Conservation (phyloP, 2,797 vertebrate genomes). For the Novumbra hubbsi region DNA sequence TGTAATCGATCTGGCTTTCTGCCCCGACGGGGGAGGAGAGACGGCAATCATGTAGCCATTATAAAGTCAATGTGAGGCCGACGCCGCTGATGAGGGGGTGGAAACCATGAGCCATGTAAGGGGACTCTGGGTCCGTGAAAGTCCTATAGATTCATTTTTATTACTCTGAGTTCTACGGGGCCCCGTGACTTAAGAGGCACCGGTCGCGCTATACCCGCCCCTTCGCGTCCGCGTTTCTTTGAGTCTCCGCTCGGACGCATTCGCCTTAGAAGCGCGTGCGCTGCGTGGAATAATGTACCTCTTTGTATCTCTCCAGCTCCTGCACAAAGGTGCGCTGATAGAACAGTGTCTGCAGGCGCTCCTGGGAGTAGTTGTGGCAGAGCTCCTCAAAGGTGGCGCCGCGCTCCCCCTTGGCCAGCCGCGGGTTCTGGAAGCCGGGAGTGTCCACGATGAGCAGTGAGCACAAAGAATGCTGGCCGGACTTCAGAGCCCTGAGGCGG, state of each 20-base stretch:
- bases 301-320: slow-evolving; percentile 94
- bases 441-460: slow-evolving; percentile 95
- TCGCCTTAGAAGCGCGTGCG: neutral
- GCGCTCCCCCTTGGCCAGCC: slow-evolving; percentile 77
- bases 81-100: slow-evolving; percentile 64
- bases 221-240: neutral
- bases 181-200: no score
- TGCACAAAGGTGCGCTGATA: slow-evolving; percentile 89
- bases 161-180: no score
- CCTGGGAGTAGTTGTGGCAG: slow-evolving; percentile 95
- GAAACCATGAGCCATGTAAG: slow-evolving; percentile 43
- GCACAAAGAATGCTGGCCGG: slow-evolving; percentile 90
- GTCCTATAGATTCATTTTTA: no score
- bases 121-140: no score
- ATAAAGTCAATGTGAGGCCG: slow-evolving; percentile 32
- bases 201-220: no score
- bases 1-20: slow-evolving; percentile 65
- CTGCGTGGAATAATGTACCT: slow-evolving; percentile 71
- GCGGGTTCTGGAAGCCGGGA: slow-evolving; percentile 93
- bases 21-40: slow-evolving; percentile 60
- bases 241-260: neutral
- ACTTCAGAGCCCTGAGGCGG: slow-evolving; percentile 87
- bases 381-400: slow-evolving; percentile 94
- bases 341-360: slow-evolving; percentile 92
- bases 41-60: neutral